Evolutionary conservation across 2,888 invertebrate genomes (phyloP).

Genomic region (Homarus gammarus): DNA sequence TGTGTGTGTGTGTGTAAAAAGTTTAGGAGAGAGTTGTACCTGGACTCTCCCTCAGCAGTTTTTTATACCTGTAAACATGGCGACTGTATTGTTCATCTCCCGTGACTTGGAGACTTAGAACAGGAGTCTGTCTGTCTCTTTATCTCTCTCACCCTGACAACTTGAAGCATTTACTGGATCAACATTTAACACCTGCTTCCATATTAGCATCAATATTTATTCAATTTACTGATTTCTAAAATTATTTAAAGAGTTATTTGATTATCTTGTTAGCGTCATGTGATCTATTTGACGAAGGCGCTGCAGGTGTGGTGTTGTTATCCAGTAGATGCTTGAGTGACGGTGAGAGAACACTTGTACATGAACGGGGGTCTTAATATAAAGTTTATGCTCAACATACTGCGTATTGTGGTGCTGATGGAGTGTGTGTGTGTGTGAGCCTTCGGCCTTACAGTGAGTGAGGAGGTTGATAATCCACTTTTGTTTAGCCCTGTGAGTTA

Average conservation of each 20-base stretch:
- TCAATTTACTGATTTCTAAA: no score
- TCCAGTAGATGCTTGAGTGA: neutral
- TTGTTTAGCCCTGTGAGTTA: neutral
- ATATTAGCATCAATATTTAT: no score
- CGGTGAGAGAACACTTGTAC: neutral
- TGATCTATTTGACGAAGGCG: no score
- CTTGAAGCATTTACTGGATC: no score
- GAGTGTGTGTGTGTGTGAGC: no score
- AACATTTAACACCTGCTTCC: no score
- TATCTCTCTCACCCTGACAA: neutral
- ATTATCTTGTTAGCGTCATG: no score
- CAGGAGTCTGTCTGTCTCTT: constrained; percentile 3
- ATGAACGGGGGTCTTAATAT: constrained; percentile 13
- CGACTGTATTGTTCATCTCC: constrained; percentile 15
- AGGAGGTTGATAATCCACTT: neutral
- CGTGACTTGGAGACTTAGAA: constrained; percentile 6
- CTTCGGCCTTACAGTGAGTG: constrained; percentile 6
- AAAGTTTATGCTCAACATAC: constrained; percentile 29
- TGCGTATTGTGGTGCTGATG: constrained; percentile 10
- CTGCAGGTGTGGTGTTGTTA: neutral
- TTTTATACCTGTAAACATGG: constrained; percentile 37
- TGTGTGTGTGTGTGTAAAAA: constrained; percentile 24
- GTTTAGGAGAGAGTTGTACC: neutral
- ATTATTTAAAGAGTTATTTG: no score
- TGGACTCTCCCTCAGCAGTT: neutral